Percentiles rank a stretch among this genome's conserved stretches.
Conservation (phyloP, 2,888 invertebrate species). For the Ornithoptera priamus region DNA sequence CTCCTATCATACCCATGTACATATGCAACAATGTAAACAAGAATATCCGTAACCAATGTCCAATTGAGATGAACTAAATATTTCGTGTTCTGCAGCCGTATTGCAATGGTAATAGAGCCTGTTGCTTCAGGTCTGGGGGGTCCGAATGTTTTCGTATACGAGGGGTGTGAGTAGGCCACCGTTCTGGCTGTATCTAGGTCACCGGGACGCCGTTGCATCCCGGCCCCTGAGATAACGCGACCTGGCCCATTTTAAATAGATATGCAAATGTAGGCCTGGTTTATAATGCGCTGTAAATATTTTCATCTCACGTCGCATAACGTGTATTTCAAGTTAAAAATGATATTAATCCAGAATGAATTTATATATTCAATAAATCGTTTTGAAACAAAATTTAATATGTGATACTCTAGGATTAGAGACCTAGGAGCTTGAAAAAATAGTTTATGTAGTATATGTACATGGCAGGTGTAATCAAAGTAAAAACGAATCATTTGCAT, state of each 20-base stretch:
- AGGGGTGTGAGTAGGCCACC: conserved; percentile 45
- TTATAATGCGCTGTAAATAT: conserved; percentile 33
- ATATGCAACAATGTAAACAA: neutral
- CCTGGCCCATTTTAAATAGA: conserved; percentile 64
- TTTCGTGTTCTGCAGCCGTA: neutral
- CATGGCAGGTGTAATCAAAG: no score
- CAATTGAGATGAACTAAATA: neutral
- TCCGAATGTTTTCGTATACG: conserved; percentile 30
- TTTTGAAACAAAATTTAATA: no score
- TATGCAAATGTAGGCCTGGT: conserved; percentile 48
- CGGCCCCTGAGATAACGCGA: conserved; percentile 47
- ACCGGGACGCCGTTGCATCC: conserved; percentile 63
- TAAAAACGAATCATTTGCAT: no score
- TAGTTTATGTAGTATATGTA: no score
- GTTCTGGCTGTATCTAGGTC: conserved; percentile 65
- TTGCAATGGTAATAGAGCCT: conserved; percentile 19
- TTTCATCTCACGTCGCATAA: neutral
- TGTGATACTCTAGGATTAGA: no score
- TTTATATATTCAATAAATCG: no score
- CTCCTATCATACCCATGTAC: neutral
- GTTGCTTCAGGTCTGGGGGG: conserved; percentile 35
- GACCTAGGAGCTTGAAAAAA: no score
- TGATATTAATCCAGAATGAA: no score
- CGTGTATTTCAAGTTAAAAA: neutral
- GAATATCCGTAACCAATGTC: neutral